Conservation (phyloP, 1,140 invertebrate species). For the Drosophila pachea region DNA sequence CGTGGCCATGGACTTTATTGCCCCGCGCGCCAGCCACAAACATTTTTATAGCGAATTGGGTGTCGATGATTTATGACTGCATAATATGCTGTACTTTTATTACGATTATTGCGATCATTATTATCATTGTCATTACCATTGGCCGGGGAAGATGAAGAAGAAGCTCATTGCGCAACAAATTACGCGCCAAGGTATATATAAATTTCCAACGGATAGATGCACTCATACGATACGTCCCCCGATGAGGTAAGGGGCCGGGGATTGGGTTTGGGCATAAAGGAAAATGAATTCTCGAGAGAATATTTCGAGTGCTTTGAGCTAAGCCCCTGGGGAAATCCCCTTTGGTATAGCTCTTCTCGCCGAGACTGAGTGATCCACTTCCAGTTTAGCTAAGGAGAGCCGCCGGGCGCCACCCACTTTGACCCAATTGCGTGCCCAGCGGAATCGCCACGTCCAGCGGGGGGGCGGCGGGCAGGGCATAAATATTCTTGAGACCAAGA, state of each 20-base stretch:
- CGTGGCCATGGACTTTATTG: slow-evolving; percentile 6
- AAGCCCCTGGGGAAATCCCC: background rate
- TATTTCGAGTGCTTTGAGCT: background rate
- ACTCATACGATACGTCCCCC: too few species aligned
- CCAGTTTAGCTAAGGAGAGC: too few species aligned
- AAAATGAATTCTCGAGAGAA: too few species aligned
- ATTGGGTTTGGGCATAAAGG: background rate
- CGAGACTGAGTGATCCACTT: too few species aligned
- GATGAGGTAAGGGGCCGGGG: too few species aligned
- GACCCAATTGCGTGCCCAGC: background rate
- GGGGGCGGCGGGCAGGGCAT: too few species aligned
- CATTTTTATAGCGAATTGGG: slow-evolving; percentile 13
- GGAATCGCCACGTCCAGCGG: background rate
- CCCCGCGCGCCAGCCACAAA: background rate
- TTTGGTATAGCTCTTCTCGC: background rate
- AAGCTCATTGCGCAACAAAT: slow-evolving; percentile 6
- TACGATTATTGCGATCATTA: slow-evolving; percentile 4
- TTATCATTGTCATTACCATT: slow-evolving; percentile 11
- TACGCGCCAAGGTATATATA: too few species aligned
- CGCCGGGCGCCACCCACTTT: background rate
- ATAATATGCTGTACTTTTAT: slow-evolving; percentile 13
- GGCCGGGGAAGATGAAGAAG: too few species aligned
- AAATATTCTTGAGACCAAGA: slow-evolving; percentile 22
- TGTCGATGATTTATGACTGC: slow-evolving; percentile 18
- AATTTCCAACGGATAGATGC: too few species aligned